Base-by-base conservation (phyloP, 2,888 invertebrate genomes). In the Embidobia sp. region DNA sequence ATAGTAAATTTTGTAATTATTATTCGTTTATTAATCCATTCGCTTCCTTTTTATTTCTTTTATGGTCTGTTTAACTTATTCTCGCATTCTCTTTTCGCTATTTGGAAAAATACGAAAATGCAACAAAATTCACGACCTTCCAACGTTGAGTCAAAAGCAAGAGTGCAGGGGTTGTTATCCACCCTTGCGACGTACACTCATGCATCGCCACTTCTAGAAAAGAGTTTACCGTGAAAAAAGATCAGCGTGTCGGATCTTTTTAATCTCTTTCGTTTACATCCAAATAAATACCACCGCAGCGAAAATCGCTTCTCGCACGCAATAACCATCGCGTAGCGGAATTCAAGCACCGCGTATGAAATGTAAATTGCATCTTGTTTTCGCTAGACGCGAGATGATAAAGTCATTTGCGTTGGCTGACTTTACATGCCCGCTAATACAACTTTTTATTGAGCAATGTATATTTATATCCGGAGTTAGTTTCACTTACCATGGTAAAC, bases 341-440 rank as follows among this genome's bases (percentile, higher is more conserved):
- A 55, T 46, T 55, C 53, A 42, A 57, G 42, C 31, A 40, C 19
- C 49, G 31, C 57, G 42, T 42, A 48, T 42, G 49, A 48, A 69
- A 69, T 33, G 44, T 40, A 69, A 69, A 69, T 69, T 69, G 26
- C 15, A 57, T 48, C 67, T 57, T 57, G 42, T 67, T 66, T 55
- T 46, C 37, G 29, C 27, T 27, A 18, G 16, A 3, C 42, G 63
- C 18, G 61, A 22, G 29, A 49, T 27, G 29, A 49, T 49, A 49
- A 59, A 59, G 40, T 63, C 63, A 31, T 63, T 49, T 49, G 27
- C 37, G 61, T 35, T 19, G 22, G 33, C 33, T 40, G 16, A 19
- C 49, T 48, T 48, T 49, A 37, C 48, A 19, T 19, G 15, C 44
- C 18, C 31, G 16, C 18, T 42, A 18, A 57, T 57, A 29, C 22